Evolutionary conservation across 2,113 vertebrate genomes (phyloP).

Genomic region (Barbus barbus): DNA sequence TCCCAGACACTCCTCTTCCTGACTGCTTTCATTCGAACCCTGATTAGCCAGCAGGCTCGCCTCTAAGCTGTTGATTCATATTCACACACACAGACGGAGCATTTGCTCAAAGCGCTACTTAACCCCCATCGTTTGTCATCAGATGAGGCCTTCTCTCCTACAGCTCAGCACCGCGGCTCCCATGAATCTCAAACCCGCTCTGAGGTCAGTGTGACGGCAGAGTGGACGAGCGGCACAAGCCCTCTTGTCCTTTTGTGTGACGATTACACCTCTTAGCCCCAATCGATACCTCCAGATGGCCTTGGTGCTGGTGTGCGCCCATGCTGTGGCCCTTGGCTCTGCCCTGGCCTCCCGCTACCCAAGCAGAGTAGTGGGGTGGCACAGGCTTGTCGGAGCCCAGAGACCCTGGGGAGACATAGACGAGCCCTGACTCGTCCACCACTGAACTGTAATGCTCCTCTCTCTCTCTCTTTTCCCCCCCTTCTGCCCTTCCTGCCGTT

Average conservation of each 20-base stretch:
- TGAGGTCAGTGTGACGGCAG: slow-evolving; percentile 15
- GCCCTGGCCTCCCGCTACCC: slow-evolving; percentile 72
- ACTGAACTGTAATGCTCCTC: slow-evolving; percentile 74
- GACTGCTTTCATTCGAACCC: slow-evolving; percentile 73
- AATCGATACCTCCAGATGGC: slow-evolving; percentile 47
- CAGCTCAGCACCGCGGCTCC: slow-evolving; percentile 11
- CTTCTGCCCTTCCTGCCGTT: slow-evolving; percentile 34
- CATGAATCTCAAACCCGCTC: slow-evolving; percentile 37
- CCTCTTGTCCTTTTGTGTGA: slow-evolving; percentile 30
- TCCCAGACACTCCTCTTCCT: slow-evolving; percentile 75
- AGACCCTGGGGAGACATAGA: slow-evolving; percentile 64
- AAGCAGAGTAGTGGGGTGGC: slow-evolving; percentile 57
- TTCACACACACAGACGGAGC: slow-evolving; percentile 73
- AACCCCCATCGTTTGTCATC: slow-evolving; percentile 76
- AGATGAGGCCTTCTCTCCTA: slow-evolving; percentile 62
- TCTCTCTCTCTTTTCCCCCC: not conserved
- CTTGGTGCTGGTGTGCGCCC: slow-evolving; percentile 25
- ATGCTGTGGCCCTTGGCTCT: slow-evolving; percentile 56
- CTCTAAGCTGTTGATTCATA: slow-evolving; percentile 77
- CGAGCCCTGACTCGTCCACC: slow-evolving; percentile 89
- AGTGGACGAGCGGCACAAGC: not conserved
- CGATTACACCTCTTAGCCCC: slow-evolving; percentile 34
- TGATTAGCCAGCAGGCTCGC: slow-evolving; percentile 75
- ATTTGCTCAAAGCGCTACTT: slow-evolving; percentile 78
- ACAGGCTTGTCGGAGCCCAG: slow-evolving; percentile 55